Percentiles rank a stretch among this genome's conserved stretches.
phyloP scores from a whole-genome alignment of 2,113 vertebrate species.

The Loxodonta africana region DNA sequence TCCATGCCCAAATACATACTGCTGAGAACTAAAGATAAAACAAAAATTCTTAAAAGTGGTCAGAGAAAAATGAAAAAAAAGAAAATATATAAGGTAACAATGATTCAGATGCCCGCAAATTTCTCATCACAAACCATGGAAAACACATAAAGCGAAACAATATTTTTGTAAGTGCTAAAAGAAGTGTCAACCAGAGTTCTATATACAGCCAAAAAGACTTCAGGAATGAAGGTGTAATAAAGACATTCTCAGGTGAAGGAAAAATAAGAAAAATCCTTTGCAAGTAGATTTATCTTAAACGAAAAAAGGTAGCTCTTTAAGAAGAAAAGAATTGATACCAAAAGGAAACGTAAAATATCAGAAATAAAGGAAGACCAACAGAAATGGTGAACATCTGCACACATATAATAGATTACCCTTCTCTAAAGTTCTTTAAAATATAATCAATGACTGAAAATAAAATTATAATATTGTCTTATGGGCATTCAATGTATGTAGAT shows the following conservation, averaged over 20 bases:
- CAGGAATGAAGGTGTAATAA: too few relatives aligned
- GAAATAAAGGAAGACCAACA: neutral
- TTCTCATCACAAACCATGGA: neutral
- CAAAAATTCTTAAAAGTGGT: neutral
- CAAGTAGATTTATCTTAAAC: neutral
- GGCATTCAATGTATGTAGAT: neutral
- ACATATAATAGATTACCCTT: neutral
- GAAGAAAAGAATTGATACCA: neutral
- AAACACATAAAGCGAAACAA: neutral
- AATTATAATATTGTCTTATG: neutral
- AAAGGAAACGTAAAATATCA: neutral
- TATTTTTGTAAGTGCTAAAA: neutral
- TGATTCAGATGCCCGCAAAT: neutral
- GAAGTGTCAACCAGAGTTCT: neutral
- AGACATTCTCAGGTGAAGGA: neutral
- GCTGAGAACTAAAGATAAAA: neutral
- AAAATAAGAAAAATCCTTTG: neutral
- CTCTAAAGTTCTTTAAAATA: slow-evolving; percentile 15
- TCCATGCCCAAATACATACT: neutral
- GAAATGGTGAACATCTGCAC: neutral
- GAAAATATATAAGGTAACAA: neutral
- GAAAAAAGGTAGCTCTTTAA: neutral
- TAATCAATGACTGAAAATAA: neutral
- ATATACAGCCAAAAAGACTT: too few relatives aligned
- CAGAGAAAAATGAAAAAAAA: neutral